Conservation (phyloP, 2,888 invertebrate genomes). For the Drosophila heteroneura region DNA sequence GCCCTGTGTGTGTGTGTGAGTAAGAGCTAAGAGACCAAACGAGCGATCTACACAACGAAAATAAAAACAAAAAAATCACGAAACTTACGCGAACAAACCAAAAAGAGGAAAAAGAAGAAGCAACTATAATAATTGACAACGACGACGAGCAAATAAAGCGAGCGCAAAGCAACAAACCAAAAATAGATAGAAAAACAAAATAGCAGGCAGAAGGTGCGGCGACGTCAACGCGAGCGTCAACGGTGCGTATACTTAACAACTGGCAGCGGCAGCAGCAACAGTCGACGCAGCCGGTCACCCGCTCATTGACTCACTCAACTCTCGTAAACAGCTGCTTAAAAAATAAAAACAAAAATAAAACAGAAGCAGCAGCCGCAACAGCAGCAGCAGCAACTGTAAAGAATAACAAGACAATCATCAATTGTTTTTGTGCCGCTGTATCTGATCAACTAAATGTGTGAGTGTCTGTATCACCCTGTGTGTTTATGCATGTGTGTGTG, state of each 20-base stretch:
- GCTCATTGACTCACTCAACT: conserved; percentile 56
- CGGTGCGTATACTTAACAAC: conserved; percentile 70
- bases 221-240: conserved; percentile 37
- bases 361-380: conserved; percentile 31
- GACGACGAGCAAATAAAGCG: conserved; percentile 47
- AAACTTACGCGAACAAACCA: conserved; percentile 66
- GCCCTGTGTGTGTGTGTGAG: conserved; percentile 42
- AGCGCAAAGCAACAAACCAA: conserved; percentile 76
- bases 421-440: conserved; percentile 57
- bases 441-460: conserved; percentile 38
- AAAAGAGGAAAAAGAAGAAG: conserved; percentile 8
- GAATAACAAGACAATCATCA: conserved; percentile 64
- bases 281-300: conserved; percentile 23
- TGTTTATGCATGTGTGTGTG: background rate
- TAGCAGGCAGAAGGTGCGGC: conserved; percentile 23
- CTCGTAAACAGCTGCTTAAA: conserved; percentile 57
- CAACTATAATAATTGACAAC: conserved; percentile 47
- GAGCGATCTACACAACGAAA: conserved; percentile 71
- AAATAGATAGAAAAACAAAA: conserved; percentile 55
- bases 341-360: conserved; percentile 19
- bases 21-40: conserved; percentile 58
- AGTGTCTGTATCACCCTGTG: conserved; percentile 16
- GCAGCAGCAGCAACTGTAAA: conserved; percentile 35
- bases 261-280: conserved; percentile 24
- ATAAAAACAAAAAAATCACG: conserved; percentile 54